Percentiles rank a stretch among this genome's conserved stretches.
Conservation (phyloP, 2,888 invertebrate genomes). For the Trachelus stipa region DNA sequence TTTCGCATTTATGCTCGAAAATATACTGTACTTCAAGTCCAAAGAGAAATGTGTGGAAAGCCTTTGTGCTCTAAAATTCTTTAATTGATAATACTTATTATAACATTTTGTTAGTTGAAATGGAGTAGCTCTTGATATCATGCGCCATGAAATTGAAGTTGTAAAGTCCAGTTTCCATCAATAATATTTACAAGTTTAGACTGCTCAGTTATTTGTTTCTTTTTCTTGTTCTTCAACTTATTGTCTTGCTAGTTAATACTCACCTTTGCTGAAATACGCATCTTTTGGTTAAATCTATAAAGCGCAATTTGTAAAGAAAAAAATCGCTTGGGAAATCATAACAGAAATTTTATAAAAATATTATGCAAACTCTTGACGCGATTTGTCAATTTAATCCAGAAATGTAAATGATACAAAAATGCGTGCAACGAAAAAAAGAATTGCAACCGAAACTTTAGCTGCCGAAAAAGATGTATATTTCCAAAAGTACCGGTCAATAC, state of each 20-base stretch:
- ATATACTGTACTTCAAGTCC: not conserved
- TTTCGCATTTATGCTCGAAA: not conserved
- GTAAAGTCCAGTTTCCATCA: slow-evolving; percentile 17
- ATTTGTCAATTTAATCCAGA: not conserved
- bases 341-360: not conserved
- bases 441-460: not conserved
- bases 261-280: not conserved
- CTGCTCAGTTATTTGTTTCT: not conserved
- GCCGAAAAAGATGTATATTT: not conserved
- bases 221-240: not conserved
- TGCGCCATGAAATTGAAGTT: slow-evolving; percentile 12
- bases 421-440: not conserved
- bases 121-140: slow-evolving; percentile 8
- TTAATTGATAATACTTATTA: not conserved
- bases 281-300: not conserved
- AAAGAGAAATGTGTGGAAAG: not conserved
- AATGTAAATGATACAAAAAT: not conserved
- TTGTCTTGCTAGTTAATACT: not conserved
- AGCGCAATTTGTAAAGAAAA: not conserved
- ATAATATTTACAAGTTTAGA: slow-evolving; percentile 6
- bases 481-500: not conserved
- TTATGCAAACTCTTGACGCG: not conserved
- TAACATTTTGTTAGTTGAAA: not conserved
- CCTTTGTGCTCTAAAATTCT: not conserved
- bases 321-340: not conserved